These are phyloP conservation scores for Acrocephalus kingi DNA, from an alignment of 2,113 vertebrate species.

Conservation along the genomic window DNA sequence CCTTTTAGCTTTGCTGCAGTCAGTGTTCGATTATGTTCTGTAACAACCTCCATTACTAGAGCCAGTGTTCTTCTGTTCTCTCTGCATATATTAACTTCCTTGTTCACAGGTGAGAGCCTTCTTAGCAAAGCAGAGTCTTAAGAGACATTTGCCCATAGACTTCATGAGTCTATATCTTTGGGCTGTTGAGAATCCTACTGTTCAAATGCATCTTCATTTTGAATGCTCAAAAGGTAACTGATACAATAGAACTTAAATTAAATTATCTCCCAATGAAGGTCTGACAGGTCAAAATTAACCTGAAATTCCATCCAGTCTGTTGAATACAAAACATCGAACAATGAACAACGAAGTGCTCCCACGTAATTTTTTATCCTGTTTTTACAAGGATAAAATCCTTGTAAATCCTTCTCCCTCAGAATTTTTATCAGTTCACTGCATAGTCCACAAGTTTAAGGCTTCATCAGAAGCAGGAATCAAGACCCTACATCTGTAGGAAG, in stretches of 20 bases:
- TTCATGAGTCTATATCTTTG: neutral
- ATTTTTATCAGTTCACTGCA: neutral
- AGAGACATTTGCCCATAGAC: slow-evolving; percentile 12
- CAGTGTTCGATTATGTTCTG: slow-evolving; percentile 58
- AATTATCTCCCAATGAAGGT: neutral
- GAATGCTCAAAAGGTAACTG: neutral
- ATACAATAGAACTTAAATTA: slow-evolving; percentile 11
- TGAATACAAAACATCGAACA: neutral
- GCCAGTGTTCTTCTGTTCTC: slow-evolving; percentile 35
- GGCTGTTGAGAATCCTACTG: neutral
- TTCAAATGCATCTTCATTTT: slow-evolving; percentile 14
- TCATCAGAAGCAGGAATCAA: neutral
- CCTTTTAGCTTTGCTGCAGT: slow-evolving; percentile 68
- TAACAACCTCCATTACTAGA: slow-evolving; percentile 56
- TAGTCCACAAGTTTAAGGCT: neutral
- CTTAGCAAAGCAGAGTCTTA: slow-evolving; percentile 11
- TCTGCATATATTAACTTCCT: slow-evolving; percentile 49
- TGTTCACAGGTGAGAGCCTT: neutral
- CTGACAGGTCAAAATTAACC: slow-evolving; percentile 23
- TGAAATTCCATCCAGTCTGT: neutral
- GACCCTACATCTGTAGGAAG: neutral
- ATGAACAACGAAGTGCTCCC: neutral
- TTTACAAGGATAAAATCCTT: neutral
- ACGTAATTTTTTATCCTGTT: neutral
- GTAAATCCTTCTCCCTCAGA: neutral